phyloP scores from a whole-genome alignment of 1,140 invertebrate genomes.

The Sinella curviseta region DNA sequence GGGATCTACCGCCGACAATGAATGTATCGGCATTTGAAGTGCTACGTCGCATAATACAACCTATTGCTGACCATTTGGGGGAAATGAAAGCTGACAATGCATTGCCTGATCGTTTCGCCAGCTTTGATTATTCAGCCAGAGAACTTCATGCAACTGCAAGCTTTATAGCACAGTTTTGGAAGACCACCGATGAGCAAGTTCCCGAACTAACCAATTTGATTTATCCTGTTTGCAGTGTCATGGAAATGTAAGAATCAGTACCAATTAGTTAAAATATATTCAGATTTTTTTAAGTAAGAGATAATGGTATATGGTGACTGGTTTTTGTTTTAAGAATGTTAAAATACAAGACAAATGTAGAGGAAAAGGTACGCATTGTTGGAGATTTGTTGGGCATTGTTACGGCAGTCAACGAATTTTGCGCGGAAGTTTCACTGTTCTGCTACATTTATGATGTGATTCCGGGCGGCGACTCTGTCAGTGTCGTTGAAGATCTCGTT shows the following conservation, averaged over 20 bases:
- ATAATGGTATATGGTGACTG: background rate
- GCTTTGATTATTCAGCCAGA: background rate
- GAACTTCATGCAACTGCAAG: background rate
- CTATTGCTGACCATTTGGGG: background rate
- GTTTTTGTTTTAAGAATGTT: background rate
- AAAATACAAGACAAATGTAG: background rate
- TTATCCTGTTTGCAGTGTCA: background rate
- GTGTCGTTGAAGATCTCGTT: conserved; percentile 24
- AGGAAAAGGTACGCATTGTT: background rate
- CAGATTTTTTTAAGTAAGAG: background rate
- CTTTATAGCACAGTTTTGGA: background rate
- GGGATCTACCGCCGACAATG: background rate
- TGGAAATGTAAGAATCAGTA: background rate
- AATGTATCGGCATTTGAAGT: background rate
- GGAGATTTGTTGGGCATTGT: background rate
- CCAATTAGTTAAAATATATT: background rate
- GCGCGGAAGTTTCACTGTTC: background rate
- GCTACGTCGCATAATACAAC: background rate
- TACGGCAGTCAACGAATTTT: background rate
- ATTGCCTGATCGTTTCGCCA: background rate
- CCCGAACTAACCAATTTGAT: background rate
- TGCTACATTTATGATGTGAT: background rate
- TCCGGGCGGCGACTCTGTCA: background rate
- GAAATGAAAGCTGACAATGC: background rate
- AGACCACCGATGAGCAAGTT: background rate